Evolutionary conservation across 2,797 vertebrate species (phyloP), one percentile per base, ranked within the genome.

Genomic region (Cyprinodon diabolis): DNA sequence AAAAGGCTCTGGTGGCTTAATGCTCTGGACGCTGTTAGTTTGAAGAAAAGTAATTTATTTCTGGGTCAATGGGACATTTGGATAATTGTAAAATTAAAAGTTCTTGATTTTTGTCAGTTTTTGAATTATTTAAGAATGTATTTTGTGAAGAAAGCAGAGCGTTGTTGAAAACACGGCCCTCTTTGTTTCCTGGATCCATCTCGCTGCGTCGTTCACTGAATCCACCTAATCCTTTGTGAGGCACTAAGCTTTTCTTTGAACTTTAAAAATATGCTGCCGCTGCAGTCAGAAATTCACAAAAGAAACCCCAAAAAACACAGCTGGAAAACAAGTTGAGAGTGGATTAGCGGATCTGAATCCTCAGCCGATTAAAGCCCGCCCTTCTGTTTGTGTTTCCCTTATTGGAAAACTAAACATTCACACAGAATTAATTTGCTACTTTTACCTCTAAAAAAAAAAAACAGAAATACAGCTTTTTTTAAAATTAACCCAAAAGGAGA

Each of bases 231-330:
- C 87, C 84, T 79, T 60, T 30, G 37, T 55, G 71, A 79, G 76
- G 75, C 79, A 66, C 68, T 88, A 89, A 92, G 82, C 84, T 56
- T 83, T 68, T 69, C 84, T 92, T 90, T 91, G 89, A 88, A 86
- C 87, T 86, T 75, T n/a, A 72, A 57, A 82, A 88, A 84, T 84
- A 82, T 80, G 71, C 79, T 47, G 79, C 19, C 63, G 1, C 75
- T 75, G 76, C 80, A 71, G 80, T 70, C 78, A 71, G 63, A 65
- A 72, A 45, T 35, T 79, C 76, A n/a, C 19, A 80, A 1, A 68
- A 81, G 83, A 60, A 60, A 56, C 56, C 69, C 58, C 75, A 52
- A 21, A 69, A 57, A 60, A 2, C 21, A 40, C 37, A 25, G 52
- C 69, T 43, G 63, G 51, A 77, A 85, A 81, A 76, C 82, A 57